A percentile compares a stretch with the other conserved stretches of the same genome.
phyloP scores from a whole-genome alignment of 2,797 vertebrate species.

The Mormyrops attenuatus region DNA sequence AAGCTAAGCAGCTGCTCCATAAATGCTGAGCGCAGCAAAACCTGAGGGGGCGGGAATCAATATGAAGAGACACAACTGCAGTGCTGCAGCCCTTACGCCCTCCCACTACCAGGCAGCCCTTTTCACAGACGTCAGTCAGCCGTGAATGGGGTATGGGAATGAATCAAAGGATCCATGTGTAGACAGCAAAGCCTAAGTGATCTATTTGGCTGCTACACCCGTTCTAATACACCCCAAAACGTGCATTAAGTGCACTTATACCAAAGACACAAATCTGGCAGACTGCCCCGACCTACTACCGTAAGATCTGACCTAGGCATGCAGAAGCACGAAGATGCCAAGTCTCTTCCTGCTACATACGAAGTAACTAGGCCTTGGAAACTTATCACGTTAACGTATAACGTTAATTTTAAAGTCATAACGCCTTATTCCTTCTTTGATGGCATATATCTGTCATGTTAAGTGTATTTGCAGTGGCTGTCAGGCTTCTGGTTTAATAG shows the following conservation, averaged over 20 bases:
- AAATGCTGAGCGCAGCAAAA: background rate
- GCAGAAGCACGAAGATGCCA: background rate
- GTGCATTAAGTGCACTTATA: background rate
- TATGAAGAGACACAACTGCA: background rate
- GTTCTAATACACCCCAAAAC: background rate
- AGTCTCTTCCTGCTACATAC: background rate
- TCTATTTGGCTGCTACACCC: background rate
- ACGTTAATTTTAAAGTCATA: background rate
- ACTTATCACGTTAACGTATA: background rate
- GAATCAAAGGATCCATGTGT: background rate
- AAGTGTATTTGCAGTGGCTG: background rate
- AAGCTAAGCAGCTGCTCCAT: background rate
- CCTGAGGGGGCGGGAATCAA: background rate
- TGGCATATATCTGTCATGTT: background rate
- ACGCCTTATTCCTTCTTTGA: background rate
- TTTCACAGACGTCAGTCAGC: background rate
- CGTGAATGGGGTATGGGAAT: background rate
- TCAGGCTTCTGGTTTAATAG: background rate
- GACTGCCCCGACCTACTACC: background rate
- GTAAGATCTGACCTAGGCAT: background rate
- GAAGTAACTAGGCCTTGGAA: background rate
- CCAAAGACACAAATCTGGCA: background rate
- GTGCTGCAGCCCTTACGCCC: background rate
- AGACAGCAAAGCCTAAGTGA: background rate
- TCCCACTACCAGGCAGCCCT: background rate